Base-by-base conservation (phyloP, 2,797 vertebrate species). In the Pseudopleuronectes americanus region DNA sequence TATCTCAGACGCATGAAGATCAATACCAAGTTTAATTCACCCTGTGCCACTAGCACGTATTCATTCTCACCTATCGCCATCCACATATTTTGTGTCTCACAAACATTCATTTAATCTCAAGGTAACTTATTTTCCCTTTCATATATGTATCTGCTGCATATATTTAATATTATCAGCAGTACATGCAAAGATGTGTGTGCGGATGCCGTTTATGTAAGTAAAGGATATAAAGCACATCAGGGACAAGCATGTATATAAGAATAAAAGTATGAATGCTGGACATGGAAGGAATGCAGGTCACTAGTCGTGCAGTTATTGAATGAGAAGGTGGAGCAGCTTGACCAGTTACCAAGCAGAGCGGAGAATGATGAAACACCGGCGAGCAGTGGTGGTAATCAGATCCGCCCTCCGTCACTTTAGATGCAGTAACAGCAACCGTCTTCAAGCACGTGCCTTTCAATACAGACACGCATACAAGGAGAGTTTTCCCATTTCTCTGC, bases 341-440 rank as follows among this genome's bases (percentile, higher is more conserved):
- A 55, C 31, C 38, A 47, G 58, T 54, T 47, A 55, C 51, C 49
- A 47, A 54, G 58, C 38, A 48, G 58, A 43, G 13, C 5, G 22
- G 41, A 38, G 3, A 17, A 8, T 8, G 43, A 57, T 48, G 28
- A 49, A 49, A 62, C 55, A 17, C 7, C 31, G 7, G 33, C 10
- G 4, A 57, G 57, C 14, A 24, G 38, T 19, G 2, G 17, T 13
- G 45, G 17, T 33, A 8, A 23, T 49, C 28, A 67, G 21, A 57
- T 10, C 6, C 19, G 43, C 6, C 43, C 48, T 49, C 28, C 28
- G 13, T 43, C 45, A n/a, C 17, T 38, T 38, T 38, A 12, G 24
- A 41, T 17, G 49, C n/a, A 33, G 23, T 57, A 24, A 53, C 51
- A 12, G n/a, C 6, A 10, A 51, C 19, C 17, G 53, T 52, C 28